phyloP scores from a whole-genome alignment of 2,113 vertebrate genomes.

The Lamprologus tigripictilis region DNA sequence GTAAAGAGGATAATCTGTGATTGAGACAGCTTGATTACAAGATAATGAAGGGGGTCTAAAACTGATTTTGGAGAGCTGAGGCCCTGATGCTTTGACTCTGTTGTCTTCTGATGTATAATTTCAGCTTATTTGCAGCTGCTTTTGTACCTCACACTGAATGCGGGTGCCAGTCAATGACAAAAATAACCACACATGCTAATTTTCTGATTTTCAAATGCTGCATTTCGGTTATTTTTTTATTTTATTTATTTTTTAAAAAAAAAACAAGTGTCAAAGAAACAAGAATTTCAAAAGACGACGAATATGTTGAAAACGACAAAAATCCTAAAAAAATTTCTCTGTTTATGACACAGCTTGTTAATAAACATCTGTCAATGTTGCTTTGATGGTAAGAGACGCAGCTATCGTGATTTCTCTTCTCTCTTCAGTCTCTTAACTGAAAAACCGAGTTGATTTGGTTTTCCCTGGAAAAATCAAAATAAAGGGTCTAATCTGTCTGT shows the following conservation, averaged over 20 bases:
- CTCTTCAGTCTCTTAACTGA: neutral
- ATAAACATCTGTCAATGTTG: neutral
- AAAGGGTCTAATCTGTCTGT: neutral
- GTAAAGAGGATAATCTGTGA: neutral
- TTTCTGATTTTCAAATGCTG: neutral
- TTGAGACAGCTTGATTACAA: neutral
- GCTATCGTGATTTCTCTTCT: neutral
- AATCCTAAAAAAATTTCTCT: fast-evolving
- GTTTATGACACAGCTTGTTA: neutral
- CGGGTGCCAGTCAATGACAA: neutral
- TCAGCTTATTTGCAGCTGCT: neutral
- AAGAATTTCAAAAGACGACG: fast-evolving
- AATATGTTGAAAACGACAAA: fast-evolving
- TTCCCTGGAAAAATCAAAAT: neutral
- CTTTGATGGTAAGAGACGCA: fast-evolving
- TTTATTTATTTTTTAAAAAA: no score
- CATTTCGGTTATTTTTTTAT: fast-evolving
- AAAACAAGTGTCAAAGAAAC: neutral
- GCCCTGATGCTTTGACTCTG: fast-evolving
- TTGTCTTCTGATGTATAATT: neutral
- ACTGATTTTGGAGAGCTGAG: neutral
- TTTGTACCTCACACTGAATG: neutral
- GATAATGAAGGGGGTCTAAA: neutral
- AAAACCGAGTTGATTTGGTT: neutral
- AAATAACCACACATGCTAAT: neutral